Percentiles rank a stretch among this genome's conserved stretches.
Evolutionary conservation across 2,113 vertebrate genomes (phyloP).

Genomic region (Anthoscopus minutus): DNA sequence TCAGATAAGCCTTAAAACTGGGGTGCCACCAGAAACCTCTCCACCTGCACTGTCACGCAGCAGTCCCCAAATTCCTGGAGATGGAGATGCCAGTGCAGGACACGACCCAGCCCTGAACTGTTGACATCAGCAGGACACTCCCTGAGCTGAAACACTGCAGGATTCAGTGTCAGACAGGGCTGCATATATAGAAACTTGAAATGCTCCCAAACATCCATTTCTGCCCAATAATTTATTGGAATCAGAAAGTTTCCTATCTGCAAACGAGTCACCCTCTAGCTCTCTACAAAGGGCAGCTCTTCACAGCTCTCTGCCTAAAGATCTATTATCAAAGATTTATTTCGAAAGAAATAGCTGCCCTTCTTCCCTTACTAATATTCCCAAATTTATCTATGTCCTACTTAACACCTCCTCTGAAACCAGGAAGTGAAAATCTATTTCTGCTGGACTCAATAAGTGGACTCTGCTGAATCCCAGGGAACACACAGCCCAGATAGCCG

Average conservation of each 20-base stretch:
- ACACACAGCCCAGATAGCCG: neutral
- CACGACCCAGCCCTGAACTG: neutral
- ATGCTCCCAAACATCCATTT: neutral
- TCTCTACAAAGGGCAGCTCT: neutral
- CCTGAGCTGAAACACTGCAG: neutral
- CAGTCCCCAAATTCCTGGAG: neutral
- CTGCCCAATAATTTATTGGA: neutral
- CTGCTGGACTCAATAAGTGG: conserved; percentile 10
- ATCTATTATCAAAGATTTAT: neutral
- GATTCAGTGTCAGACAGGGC: neutral
- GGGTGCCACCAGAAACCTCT: neutral
- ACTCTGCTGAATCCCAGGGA: neutral
- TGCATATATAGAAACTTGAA: neutral
- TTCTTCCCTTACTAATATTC: conserved; percentile 11
- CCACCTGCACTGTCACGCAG: neutral
- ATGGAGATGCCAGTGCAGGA: neutral
- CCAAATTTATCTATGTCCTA: conserved; percentile 34
- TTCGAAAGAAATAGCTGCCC: neutral
- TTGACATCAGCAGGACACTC: neutral
- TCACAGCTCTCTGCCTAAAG: neutral
- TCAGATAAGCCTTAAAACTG: neutral
- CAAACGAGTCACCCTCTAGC: neutral
- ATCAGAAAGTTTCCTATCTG: neutral
- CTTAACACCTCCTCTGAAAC: conserved; percentile 18
- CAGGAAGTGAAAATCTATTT: neutral